Evolutionary conservation across 2,797 vertebrate species (phyloP), one percentile per base, ranked within the genome.

Genomic region (Argentina silus): DNA sequence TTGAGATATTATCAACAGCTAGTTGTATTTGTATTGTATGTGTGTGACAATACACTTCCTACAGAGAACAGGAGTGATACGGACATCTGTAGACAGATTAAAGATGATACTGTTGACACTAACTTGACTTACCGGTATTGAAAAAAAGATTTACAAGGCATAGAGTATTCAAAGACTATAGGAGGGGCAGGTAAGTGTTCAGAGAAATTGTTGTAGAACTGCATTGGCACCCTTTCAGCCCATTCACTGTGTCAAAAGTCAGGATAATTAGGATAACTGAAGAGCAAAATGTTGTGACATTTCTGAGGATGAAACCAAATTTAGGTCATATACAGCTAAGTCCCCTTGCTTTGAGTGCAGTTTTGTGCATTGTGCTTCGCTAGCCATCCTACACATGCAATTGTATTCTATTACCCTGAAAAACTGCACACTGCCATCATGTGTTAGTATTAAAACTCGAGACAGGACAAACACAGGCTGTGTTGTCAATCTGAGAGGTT

Each of bases 91-190:
- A 14, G 57, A 69, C 42, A 62, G 76, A 66, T 71, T 67, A 80
- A 77, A 79, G 56, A 61, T 47, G 6, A 67, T 48, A 71, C 68
- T 71, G 74, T 75, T 61, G 65, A 48, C 48, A 62, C 23, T 36
- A 78, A 87, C 86, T 75, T 69, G 81, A 85, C 76, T 50, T 83
- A 89, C 85, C 79, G 81, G 83, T 72, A 66, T 10, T 73, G 66
- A 84, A 88, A 69, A 85, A 89, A 81, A 85, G 69, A 74, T 55
- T 27, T 23, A 56, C 45, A 80, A 70, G 27, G 43, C 59, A 73
- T 50, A 7, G 43, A 55, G 62, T 19, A 21, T 66, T 70, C 59
- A 47, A 65, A 55, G 77, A 76, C 42, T 74, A 67, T 17, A 75
- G 77, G 77, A 81, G 74, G 78, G 78, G 77, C 76, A 56, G 71